Conservation (phyloP, 2,113 vertebrate genomes). For the Chloebia gouldiae region DNA sequence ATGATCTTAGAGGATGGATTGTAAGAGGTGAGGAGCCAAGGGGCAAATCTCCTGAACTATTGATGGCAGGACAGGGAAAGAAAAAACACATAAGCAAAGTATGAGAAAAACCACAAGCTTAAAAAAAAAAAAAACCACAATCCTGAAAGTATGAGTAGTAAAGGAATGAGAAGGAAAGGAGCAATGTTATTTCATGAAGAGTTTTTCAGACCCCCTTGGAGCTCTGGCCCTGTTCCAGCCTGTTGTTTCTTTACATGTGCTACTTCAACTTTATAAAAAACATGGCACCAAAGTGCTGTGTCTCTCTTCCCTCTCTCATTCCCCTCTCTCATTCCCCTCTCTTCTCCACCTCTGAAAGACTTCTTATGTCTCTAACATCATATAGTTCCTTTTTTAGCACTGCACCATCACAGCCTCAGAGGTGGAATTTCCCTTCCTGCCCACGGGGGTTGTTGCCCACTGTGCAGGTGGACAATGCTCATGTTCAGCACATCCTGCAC, state of each 20-base stretch:
- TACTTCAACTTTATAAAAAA: not conserved
- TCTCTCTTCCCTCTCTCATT: not conserved
- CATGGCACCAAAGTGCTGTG: not conserved
- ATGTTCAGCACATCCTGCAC: rapidly evolving
- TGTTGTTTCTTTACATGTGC: not conserved
- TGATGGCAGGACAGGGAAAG: not conserved
- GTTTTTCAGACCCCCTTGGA: not conserved
- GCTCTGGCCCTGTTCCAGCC: not conserved
- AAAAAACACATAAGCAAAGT: not conserved
- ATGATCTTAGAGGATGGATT: not conserved
- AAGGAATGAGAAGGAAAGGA: not conserved
- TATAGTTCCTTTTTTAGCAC: not conserved
- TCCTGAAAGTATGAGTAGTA: not conserved
- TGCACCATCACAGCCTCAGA: rapidly evolving
- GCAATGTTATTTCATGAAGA: not conserved
- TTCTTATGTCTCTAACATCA: rapidly evolving
- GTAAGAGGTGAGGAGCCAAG: not conserved
- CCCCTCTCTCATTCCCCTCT: not conserved
- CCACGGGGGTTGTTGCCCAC: rapidly evolving
- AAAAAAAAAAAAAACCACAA: not conserved
- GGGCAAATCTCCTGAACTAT: not conserved
- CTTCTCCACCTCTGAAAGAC: not conserved
- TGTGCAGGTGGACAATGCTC: not conserved
- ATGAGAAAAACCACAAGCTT: not conserved
- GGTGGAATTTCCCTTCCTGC: not conserved